A percentile compares a stretch with the other conserved stretches of the same genome.
phyloP scores from a whole-genome alignment of 2,888 invertebrate species.

The Macropis europaea region DNA sequence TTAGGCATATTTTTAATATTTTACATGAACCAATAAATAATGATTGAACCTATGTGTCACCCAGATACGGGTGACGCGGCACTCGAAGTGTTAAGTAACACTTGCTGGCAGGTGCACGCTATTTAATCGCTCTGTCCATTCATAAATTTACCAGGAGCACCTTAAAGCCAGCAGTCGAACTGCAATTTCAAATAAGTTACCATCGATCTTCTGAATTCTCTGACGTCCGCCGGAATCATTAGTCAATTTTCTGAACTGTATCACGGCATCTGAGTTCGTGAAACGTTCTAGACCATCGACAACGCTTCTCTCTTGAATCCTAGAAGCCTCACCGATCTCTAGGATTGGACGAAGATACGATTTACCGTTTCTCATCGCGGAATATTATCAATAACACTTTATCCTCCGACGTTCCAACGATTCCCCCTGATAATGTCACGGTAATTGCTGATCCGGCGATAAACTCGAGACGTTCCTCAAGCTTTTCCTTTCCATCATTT shows the following conservation, averaged over 20 bases:
- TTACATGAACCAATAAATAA: no score
- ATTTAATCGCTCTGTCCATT: neutral
- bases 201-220: slow-evolving; percentile 13
- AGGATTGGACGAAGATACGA: neutral
- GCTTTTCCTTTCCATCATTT: slow-evolving; percentile 9
- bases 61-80: no score
- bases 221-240: slow-evolving; percentile 12
- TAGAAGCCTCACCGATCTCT: neutral
- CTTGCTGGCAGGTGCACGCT: neutral
- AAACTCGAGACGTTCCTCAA: slow-evolving; percentile 2
- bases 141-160: neutral
- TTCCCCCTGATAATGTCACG: slow-evolving; percentile 29
- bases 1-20: no score
- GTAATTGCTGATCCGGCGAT: slow-evolving; percentile 39
- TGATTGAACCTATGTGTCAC: no score
- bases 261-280: neutral
- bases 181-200: slow-evolving; percentile 1
- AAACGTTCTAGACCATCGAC: slow-evolving; percentile 10
- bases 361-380: slow-evolving; percentile 38
- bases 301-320: neutral
- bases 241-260: slow-evolving; percentile 26
- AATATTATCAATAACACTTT: slow-evolving; percentile 39
- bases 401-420: slow-evolving; percentile 7
- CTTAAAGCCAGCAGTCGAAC: neutral
- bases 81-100: no score